Percentiles rank a stretch among this genome's conserved stretches.
Conservation (phyloP, 2,888 invertebrate species). For the Rutpela maculata region DNA sequence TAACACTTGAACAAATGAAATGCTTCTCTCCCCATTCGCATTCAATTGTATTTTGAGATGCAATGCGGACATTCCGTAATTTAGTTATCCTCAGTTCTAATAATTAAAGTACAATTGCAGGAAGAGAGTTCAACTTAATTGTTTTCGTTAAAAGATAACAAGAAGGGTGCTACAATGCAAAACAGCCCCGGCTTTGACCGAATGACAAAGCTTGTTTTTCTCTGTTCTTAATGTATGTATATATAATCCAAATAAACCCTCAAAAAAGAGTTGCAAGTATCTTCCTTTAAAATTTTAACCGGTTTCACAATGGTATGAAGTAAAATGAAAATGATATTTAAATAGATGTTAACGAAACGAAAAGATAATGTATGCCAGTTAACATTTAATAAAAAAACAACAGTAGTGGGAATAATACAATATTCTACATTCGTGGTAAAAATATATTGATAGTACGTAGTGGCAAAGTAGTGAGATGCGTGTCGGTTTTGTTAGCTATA, state of each 20-base stretch:
- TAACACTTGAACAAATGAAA: conserved; percentile 43
- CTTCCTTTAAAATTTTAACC: neutral
- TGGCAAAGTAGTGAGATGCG: no score
- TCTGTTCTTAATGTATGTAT: neutral
- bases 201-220: neutral
- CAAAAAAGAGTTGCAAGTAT: neutral
- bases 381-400: no score
- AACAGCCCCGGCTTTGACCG: neutral
- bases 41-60: conserved; percentile 37
- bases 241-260: neutral
- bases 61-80: conserved; percentile 47
- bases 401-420: no score
- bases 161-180: conserved; percentile 5
- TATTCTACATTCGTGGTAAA: no score
- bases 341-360: no score
- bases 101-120: conserved; percentile 50
- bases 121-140: conserved; percentile 46
- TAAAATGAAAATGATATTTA: no score
- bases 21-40: conserved; percentile 25
- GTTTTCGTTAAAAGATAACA: conserved; percentile 45
- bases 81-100: conserved; percentile 49
- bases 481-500: no score
- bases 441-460: no score
- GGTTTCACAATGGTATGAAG: neutral
- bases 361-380: no score